Percentiles rank a stretch among this genome's conserved stretches.
Evolutionary conservation across 2,113 vertebrate species (phyloP).

Genomic region (Cromileptes altivelis): DNA sequence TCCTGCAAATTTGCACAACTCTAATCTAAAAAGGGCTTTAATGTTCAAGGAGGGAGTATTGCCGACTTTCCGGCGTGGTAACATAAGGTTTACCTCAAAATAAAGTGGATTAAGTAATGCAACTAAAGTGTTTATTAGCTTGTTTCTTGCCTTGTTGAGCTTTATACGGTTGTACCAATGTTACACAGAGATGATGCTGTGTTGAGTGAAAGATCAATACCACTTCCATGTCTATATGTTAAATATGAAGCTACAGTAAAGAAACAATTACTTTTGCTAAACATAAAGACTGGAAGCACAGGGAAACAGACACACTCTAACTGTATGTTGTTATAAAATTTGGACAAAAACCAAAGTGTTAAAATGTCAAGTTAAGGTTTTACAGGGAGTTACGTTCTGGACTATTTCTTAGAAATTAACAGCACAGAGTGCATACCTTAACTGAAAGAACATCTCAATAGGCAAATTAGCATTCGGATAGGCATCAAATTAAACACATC

Average conservation of each 20-base stretch:
- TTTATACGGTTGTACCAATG: background rate
- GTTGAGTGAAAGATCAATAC: background rate
- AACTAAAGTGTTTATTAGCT: background rate
- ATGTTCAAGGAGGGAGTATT: background rate
- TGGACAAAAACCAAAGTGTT: no score
- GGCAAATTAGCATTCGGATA: background rate
- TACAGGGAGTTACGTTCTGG: background rate
- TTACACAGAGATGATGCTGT: background rate
- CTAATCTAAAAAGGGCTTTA: background rate
- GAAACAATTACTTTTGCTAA: background rate
- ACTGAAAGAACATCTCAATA: background rate
- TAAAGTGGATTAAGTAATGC: background rate
- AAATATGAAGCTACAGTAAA: background rate
- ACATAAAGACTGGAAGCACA: background rate
- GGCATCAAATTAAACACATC: background rate
- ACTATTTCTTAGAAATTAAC: background rate
- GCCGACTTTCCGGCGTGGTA: background rate
- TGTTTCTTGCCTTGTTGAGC: background rate
- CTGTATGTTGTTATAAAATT: background rate
- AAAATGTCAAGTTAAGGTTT: background rate
- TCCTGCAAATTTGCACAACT: no score
- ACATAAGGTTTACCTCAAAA: background rate
- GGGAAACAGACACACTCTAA: background rate
- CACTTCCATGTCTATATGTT: background rate
- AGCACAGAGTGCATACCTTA: background rate